These are phyloP conservation scores for Etheostoma perlongum DNA, from an alignment of 2,797 vertebrate species.

Conservation along the genomic window DNA sequence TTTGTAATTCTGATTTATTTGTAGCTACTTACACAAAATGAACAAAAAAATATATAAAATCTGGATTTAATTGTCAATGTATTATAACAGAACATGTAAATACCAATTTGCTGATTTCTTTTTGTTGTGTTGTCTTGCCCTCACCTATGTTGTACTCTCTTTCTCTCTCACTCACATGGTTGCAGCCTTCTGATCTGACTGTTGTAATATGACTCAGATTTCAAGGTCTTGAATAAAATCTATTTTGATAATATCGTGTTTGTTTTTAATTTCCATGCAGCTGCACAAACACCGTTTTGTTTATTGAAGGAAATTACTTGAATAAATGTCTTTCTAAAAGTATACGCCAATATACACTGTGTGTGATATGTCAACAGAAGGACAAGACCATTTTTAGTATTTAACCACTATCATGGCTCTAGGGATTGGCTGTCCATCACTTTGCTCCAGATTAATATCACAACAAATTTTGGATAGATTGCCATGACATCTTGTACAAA, in stretches of 20 bases:
- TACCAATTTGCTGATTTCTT: constrained; percentile 89
- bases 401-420: not conserved
- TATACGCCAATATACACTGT: not conserved
- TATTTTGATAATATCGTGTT: constrained; percentile 98
- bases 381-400: not conserved
- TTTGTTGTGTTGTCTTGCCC: constrained; percentile 89
- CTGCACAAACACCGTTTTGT: not conserved
- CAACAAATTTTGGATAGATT: no score
- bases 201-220: constrained; percentile 98
- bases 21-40: constrained; percentile 90
- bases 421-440: not conserved
- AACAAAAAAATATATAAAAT: constrained; percentile 72
- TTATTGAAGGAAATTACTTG: not conserved
- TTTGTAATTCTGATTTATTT: constrained; percentile 96
- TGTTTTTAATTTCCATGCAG: not conserved
- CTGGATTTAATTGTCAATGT: constrained; percentile 83
- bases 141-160: constrained; percentile 76
- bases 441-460: not conserved
- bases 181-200: constrained; percentile 96
- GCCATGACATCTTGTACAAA: no score
- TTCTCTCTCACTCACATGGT: constrained; percentile 88
- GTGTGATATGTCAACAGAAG: no score
- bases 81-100: constrained; percentile 94
- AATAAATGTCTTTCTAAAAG: not conserved
- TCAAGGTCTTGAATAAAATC: constrained; percentile 99